Percentiles rank a stretch among this genome's conserved stretches.
Evolutionary conservation across 2,113 vertebrate species (phyloP).

Genomic region (Anguilla japonica): DNA sequence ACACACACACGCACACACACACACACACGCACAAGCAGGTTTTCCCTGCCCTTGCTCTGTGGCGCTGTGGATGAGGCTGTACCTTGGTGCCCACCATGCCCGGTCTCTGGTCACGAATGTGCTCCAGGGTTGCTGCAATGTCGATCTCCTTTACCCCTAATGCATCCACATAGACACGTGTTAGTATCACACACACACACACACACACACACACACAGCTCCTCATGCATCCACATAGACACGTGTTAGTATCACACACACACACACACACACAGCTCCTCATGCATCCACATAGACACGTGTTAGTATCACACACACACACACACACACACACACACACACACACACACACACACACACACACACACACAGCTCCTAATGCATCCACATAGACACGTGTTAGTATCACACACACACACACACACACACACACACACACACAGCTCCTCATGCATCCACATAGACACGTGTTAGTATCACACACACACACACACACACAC

Average conservation of each 20-base stretch:
- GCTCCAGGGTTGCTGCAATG: constrained; percentile 96
- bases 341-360: background rate
- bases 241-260: background rate
- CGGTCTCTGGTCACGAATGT: constrained; percentile 92
- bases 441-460: background rate
- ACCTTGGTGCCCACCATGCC: constrained; percentile 85
- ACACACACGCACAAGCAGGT: background rate
- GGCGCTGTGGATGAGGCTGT: background rate
- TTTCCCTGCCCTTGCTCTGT: too few species aligned
- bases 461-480: background rate
- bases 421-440: constrained; percentile 9
- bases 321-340: too few species aligned
- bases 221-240: too few species aligned
- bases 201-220: background rate
- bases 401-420: constrained; percentile 2
- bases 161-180: background rate
- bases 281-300: too few species aligned
- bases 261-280: background rate
- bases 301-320: too few species aligned
- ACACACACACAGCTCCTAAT: background rate
- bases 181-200: background rate
- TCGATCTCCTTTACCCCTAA: constrained; percentile 97
- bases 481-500: too few species aligned
- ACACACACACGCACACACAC: too few species aligned
- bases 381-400: background rate